A percentile compares a stretch with the other conserved stretches of the same genome.
Conservation (phyloP, 2,113 vertebrate genomes). For the Chionodraco myersi region DNA sequence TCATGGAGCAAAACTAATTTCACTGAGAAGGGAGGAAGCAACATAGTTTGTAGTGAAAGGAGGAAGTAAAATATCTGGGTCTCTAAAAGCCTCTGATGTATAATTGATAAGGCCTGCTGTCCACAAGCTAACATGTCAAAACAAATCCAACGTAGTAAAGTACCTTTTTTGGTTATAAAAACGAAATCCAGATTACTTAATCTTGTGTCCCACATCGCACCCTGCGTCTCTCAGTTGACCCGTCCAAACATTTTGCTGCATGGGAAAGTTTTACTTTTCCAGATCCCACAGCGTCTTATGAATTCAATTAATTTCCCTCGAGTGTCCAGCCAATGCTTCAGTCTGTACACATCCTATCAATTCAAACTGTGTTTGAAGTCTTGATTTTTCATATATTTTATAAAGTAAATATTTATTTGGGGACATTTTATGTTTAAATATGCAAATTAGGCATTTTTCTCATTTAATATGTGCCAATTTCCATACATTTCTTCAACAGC, state of each 20-base stretch:
- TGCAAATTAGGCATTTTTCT: too few relatives aligned
- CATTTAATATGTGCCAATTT: too few relatives aligned
- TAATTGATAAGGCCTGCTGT: not conserved
- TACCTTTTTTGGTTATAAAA: not conserved
- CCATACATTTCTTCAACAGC: too few relatives aligned
- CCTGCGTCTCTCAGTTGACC: slow-evolving; percentile 13
- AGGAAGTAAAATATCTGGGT: not conserved
- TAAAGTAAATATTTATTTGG: too few relatives aligned
- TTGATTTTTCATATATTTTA: not conserved
- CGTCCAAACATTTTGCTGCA: slow-evolving; percentile 28
- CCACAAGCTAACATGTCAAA: not conserved
- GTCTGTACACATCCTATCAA: slow-evolving; percentile 3
- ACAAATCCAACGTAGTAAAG: too few relatives aligned
- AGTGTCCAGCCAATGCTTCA: slow-evolving; percentile 6
- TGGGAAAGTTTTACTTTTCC: slow-evolving; percentile 40
- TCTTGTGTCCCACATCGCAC: too few relatives aligned
- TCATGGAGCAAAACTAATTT: slow-evolving; percentile 7
- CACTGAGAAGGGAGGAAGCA: not conserved
- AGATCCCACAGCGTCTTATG: slow-evolving; percentile 25
- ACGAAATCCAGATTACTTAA: not conserved
- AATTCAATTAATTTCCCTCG: slow-evolving; percentile 32
- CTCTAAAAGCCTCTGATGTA: not conserved
- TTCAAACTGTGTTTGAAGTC: not conserved
- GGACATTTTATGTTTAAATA: too few relatives aligned
- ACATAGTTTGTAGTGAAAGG: slow-evolving; percentile 4